Evolutionary conservation across 2,113 vertebrate species (phyloP).

Genomic region (Brachyhypopomus gauderio): DNA sequence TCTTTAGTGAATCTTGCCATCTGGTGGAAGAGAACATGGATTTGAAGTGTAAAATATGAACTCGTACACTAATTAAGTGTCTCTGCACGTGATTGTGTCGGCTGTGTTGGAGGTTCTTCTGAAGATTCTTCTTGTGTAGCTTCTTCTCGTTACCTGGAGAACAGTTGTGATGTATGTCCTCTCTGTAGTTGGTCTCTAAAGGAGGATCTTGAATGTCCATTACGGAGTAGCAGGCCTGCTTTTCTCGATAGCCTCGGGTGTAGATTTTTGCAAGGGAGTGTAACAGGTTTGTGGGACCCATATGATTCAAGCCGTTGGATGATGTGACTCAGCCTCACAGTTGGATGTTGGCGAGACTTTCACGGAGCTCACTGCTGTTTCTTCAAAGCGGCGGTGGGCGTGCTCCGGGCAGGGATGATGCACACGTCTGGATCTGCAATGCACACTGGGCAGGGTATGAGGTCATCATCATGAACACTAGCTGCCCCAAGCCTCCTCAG

Average conservation of each 20-base stretch:
- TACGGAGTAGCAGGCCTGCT: background rate
- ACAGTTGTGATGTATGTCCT: too few species aligned
- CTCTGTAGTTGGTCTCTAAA: background rate
- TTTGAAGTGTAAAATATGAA: too few species aligned
- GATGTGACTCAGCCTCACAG: constrained; percentile 48
- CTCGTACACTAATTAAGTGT: too few species aligned
- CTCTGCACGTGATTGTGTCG: too few species aligned
- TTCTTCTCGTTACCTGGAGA: too few species aligned
- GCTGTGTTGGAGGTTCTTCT: too few species aligned
- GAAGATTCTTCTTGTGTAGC: too few species aligned
- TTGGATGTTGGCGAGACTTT: constrained; percentile 11
- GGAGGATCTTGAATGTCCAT: background rate
- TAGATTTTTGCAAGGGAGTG: background rate
- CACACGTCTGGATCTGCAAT: background rate
- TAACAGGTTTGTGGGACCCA: constrained; percentile 24
- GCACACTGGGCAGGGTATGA: background rate
- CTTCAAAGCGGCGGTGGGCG: background rate
- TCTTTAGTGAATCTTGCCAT: too few species aligned
- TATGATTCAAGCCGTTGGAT: constrained; percentile 38
- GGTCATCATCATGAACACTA: too few species aligned
- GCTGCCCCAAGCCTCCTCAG: too few species aligned
- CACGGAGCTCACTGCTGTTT: constrained; percentile 1
- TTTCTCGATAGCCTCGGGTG: background rate
- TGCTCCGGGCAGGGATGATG: background rate
- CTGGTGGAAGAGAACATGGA: too few species aligned